These are phyloP conservation scores for Spilogale gracilis DNA, from an alignment of 2,113 vertebrate species.

Conservation along the genomic window DNA sequence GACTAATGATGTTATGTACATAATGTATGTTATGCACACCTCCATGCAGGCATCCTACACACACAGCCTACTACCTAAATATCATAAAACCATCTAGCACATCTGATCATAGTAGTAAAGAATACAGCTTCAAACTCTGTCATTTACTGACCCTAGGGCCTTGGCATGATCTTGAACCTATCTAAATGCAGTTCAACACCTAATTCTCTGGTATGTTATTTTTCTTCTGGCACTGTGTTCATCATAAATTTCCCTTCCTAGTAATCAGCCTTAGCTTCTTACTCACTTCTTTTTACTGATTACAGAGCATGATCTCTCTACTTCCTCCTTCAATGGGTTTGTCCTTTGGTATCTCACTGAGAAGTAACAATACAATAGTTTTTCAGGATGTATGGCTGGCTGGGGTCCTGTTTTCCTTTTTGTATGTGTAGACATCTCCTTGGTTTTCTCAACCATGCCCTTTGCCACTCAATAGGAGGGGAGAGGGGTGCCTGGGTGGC, in stretches of 20 bases:
- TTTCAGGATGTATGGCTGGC: neutral
- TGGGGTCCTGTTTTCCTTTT: neutral
- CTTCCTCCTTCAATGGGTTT: neutral
- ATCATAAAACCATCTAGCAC: neutral
- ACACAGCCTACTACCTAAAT: neutral
- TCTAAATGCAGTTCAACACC: neutral
- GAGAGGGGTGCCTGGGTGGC: too few relatives aligned
- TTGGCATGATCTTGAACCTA: neutral
- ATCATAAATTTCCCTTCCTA: neutral
- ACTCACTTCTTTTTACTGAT: neutral
- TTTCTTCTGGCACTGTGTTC: neutral
- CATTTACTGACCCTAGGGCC: neutral
- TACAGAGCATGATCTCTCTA: neutral
- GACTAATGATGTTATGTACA: neutral
- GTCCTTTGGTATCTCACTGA: neutral
- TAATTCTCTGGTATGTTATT: neutral
- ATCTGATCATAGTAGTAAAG: neutral
- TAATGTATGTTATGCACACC: neutral
- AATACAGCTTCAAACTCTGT: neutral
- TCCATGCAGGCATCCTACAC: neutral
- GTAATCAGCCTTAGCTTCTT: neutral
- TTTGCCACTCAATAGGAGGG: neutral
- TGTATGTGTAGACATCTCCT: neutral
- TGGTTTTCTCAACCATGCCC: neutral
- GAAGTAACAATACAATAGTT: neutral